Base-by-base conservation (phyloP, 2,888 invertebrate genomes). In the Amblyjoppa proteus region DNA sequence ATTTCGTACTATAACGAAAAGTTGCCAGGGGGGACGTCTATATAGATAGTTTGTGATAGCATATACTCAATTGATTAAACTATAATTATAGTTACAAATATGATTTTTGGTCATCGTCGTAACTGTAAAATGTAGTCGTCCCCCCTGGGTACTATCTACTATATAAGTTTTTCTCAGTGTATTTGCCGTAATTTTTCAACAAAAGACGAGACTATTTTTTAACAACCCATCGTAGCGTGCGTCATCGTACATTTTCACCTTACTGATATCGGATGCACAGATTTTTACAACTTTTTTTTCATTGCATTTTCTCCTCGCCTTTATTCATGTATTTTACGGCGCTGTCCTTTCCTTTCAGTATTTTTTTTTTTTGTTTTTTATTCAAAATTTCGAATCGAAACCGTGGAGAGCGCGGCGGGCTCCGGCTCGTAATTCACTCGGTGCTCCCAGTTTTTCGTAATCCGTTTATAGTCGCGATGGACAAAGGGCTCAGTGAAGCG, bases 401-500 rank as follows among this genome's bases (percentile, higher is more conserved):
- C n/a, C 13, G 49, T 45, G 69, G 38, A 49, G 51, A 16, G 51
- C 11, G 16, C 34, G 20, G 41, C 53, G 45, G 20, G 51, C 70
- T 51, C 45, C 38, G 51, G 51, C 53, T 70, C 53, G 70, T 75
- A 79, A 83, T 79, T 75, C 61, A 53, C 83, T 83, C 83, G 69
- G 70, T 56, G 74, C 64, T 83, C 53, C 20, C 68, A 56, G 66
- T 74, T 58, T 81, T 58, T 58, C 58, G 66, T 74, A 84, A 80
- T 74, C 64, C 70, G 58, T 80, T 80, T 84, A 58, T 64, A 80
- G 71, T 49, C 34, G 73, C 9, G 51, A 41, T 61, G 53, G n/a
- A 80, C 80, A 84, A 84, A 84, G 83, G 79, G 70, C 20, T 20
- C 83, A 70, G 70, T 66, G 66, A 45, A 80, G 84, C 75, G 69